Base-by-base conservation (phyloP, 2,113 vertebrate genomes). In the Festucalex cinctus region DNA sequence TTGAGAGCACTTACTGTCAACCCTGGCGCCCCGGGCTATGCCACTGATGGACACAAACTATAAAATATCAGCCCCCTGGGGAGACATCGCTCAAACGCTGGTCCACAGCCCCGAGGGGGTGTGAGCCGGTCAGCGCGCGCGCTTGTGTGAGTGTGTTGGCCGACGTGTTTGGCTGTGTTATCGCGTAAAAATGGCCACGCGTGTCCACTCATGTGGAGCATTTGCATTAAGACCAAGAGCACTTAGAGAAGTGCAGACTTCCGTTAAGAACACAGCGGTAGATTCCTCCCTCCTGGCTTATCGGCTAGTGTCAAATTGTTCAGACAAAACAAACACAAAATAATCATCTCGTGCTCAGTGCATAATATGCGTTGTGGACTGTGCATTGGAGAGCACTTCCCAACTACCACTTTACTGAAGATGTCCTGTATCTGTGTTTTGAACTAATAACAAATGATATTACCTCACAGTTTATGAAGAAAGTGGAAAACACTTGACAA, bases 1-100 rank as follows among this genome's bases (percentile, higher is more conserved):
- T 92, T 90, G 92, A 92, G 89, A 92, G 91, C 91, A 92, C 90
- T 93, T 92, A 92, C 91, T 92, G 92, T 93, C 91, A 91, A 92
- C 91, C 91, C 83, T 77, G 78, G 85, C 64, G 90, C 91, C 91
- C 91, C 76, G 19, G 90, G 91, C 90, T 88, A 90, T 54, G 74
- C 77, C 88, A 91, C 90, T 91, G 91, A 93, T 92, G 91, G 91
- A 93, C 91, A 92, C 90, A 93, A 92, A 92, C 92, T 92, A 92
- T 92, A 93, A 93, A 93, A 93, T 93, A 93, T 92, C 91, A 92
- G 87, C 81, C 88, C 91, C 88, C 90, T 82, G 74, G 90, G 91
- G 91, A 92, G 83, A 87, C 90, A 92, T 92, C 79, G 82, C 88
- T 93, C 91, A 91, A 83, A 84, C 78, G 83, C 89, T 87, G 84